These are phyloP conservation scores for Xanthia togata DNA, from an alignment of 2,888 invertebrate species.

Conservation along the genomic window DNA sequence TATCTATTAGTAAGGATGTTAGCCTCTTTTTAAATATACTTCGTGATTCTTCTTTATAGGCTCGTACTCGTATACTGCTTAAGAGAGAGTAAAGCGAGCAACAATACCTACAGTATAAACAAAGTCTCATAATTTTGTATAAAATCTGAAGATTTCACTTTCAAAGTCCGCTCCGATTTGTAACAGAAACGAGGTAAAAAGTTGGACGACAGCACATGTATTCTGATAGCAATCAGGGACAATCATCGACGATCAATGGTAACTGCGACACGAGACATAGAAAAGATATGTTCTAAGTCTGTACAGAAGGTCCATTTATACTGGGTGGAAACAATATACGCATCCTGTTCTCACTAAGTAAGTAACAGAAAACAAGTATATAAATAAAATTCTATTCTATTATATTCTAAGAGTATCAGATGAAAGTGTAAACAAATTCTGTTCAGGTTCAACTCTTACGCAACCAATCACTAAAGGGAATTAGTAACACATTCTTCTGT, in stretches of 20 bases:
- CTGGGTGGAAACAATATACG: not conserved
- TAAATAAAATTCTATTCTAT: no score
- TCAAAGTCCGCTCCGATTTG: conserved; percentile 5
- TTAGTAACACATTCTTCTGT: no score
- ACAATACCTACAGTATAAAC: not conserved
- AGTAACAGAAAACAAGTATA: not conserved
- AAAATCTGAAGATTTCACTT: not conserved
- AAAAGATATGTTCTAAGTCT: not conserved
- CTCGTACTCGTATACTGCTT: not conserved
- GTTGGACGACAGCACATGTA: conserved; percentile 36
- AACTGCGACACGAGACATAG: conserved; percentile 23
- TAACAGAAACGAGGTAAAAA: conserved; percentile 33
- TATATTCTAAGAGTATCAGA: no score
- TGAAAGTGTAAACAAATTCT: no score
- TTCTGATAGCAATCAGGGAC: conserved; percentile 47
- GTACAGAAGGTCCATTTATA: not conserved
- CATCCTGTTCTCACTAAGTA: not conserved
- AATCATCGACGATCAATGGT: conserved; percentile 46
- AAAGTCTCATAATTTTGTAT: not conserved
- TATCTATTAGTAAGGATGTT: no score
- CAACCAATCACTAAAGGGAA: no score
- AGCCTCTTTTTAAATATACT: no score
- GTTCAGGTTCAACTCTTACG: no score
- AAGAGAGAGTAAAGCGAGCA: not conserved
- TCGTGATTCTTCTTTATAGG: no score